Conservation (phyloP, 2,797 vertebrate genomes). For the Scomberomorus guttatus region DNA sequence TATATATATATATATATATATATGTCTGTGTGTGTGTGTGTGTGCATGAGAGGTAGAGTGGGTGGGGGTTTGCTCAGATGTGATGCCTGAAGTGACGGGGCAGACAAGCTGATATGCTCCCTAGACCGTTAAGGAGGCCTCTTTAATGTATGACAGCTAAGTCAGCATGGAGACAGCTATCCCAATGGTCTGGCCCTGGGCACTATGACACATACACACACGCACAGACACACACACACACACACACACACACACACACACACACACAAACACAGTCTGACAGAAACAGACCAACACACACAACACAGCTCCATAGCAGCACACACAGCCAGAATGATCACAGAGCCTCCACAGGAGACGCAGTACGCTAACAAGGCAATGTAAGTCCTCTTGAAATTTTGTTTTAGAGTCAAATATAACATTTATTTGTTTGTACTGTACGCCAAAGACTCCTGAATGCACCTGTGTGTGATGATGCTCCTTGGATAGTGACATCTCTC, state of each 20-base stretch:
- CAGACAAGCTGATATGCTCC: slow-evolving; percentile 73
- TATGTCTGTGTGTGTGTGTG: slow-evolving; percentile 11
- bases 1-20: not conserved
- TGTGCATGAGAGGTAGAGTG: slow-evolving; percentile 6
- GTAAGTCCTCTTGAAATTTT: slow-evolving; percentile 75
- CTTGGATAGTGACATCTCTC: not conserved
- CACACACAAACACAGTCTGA: slow-evolving; percentile 62
- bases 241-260: slow-evolving; percentile 26
- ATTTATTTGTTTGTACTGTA: not conserved
- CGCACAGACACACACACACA: slow-evolving; percentile 47
- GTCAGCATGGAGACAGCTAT: slow-evolving; percentile 79
- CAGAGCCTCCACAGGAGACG: slow-evolving; percentile 69
- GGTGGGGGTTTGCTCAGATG: slow-evolving; percentile 37
- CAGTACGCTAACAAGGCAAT: slow-evolving; percentile 62
- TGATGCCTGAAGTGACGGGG: slow-evolving; percentile 73
- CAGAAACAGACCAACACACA: slow-evolving; percentile 73
- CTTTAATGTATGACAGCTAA: slow-evolving; percentile 83
- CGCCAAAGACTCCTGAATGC: not conserved
- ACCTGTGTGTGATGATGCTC: not conserved
- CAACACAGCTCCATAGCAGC: slow-evolving; percentile 61
- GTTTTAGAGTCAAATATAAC: slow-evolving; percentile 4
- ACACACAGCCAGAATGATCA: slow-evolving; percentile 71
- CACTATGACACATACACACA: slow-evolving; percentile 43
- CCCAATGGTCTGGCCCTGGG: slow-evolving; percentile 74
- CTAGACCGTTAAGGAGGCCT: slow-evolving; percentile 79